These are phyloP conservation scores for Hetaerina titia DNA, from an alignment of 2,888 invertebrate species.

Conservation along the genomic window DNA sequence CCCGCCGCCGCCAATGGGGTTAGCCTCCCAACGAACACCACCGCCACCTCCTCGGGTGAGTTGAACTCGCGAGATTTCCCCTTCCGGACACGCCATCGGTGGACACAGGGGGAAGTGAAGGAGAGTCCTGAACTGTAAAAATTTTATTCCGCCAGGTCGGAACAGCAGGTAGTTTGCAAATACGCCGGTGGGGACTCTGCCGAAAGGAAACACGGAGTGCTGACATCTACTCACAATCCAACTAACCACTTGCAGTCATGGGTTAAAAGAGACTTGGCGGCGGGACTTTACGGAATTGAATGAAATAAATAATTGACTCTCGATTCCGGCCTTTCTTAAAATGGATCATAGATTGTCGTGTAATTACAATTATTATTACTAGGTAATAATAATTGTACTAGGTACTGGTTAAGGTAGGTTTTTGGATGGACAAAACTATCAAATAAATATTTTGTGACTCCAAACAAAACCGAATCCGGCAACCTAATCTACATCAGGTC, in stretches of 20 bases:
- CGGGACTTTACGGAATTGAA: too few species aligned
- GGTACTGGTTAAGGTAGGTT: too few species aligned
- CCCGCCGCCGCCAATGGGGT: neutral
- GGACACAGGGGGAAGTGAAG: neutral
- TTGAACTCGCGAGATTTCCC: neutral
- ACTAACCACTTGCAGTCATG: neutral
- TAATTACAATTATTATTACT: too few species aligned
- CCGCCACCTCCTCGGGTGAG: neutral
- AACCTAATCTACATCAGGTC: too few species aligned
- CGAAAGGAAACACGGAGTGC: neutral
- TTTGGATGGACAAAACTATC: too few species aligned
- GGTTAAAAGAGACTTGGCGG: too few species aligned
- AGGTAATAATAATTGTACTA: too few species aligned
- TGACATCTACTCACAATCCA: neutral
- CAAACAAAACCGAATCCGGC: too few species aligned
- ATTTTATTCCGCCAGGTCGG: neutral
- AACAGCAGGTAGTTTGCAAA: neutral
- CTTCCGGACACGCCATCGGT: neutral
- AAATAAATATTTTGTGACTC: too few species aligned
- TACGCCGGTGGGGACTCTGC: conserved; percentile 26
- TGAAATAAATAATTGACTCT: neutral
- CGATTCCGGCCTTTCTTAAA: neutral
- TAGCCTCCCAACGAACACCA: neutral
- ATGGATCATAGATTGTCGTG: neutral
- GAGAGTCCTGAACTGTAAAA: neutral